Evolutionary conservation across 2,888 invertebrate species (phyloP), one percentile per base, ranked within the genome.

Genomic region (Abscondita cerata): DNA sequence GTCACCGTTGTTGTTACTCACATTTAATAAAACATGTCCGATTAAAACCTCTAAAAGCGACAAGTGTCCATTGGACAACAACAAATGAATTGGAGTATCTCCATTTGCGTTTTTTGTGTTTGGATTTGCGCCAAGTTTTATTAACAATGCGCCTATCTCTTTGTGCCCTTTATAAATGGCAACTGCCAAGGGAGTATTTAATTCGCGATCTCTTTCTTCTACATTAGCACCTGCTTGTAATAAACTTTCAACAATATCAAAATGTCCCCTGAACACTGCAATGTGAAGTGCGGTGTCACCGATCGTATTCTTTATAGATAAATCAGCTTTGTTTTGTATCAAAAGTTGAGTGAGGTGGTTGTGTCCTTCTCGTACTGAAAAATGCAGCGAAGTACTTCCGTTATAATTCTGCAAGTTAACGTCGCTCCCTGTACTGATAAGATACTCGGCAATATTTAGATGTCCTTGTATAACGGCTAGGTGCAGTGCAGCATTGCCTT

Each of bases 11-110:
- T 48, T 25, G 9, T 48, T 33, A 2, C 19, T 48, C 4, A 33
- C 8, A 25, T 9, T 12, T 9, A 48, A 15, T 2, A 33, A 6
- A 6, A 13, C 48, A 1, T 2, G 11, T 31, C 9, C 5, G 2
- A 9, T 31, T 19, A 48, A 11, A 12, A 13, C 19, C 4, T 25
- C 12, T 20, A 33, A 2, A 9, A 48, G 12, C 3, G 19, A 8
- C 2, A 44, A 5, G 44, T 18, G 18, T 6, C 40, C 38, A 4
- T 40, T 40, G 1, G 13, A 18, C 5, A 52, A 11, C 6, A 19
- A 38, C 11, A 33, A 13, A 15, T 53, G 53, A 5, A 53, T n/a
- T 6, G 53, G 53, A 11, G 53, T 53, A 18, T 53, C 25, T 33
- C 53, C 53, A 11, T 41, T 15, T 11, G 31, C n/a, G 12, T 53